Base-by-base conservation (phyloP, 2,797 vertebrate genomes). In the Smutsia temminckii region DNA sequence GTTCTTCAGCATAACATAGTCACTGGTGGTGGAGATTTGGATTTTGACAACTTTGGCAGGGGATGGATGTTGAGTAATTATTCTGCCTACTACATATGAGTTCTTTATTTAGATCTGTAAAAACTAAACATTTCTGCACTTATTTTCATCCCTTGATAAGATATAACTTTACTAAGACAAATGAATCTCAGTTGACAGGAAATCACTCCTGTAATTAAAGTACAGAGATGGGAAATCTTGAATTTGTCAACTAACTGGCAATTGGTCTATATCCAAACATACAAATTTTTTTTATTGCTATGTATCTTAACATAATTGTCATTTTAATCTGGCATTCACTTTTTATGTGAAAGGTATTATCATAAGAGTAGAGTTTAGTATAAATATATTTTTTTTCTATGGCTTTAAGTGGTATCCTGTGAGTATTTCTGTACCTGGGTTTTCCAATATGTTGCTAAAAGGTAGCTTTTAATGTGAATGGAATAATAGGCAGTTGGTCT, bases 401-500 rank as follows among this genome's bases (percentile, higher is more conserved):
- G 72, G 6, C 55, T 84, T 3, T 85, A 72, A 72, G 21, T 51
- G 55, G 3, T 85, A 92, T 68, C 23, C 37, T 69, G 11, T 92
- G 21, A 93, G 3, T 79, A 92, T 87, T 96, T 95, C 32, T 95
- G 25, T 64, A 69, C 13, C 69, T 17, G 77, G 29, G 3, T 71
- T 95, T 95, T 66, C 49, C 27, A 77, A 57, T 61, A 59, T 93
- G 92, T 84, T 89, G 61, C 32, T 91, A 69, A 91, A 94, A 92
- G 57, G 71, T 81, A 89, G 37, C 16, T 87, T 94, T 96, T 93
- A 92, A 77, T 94, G 7, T 94, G 71, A 95, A 78, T 5, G 91
- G n/a, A 80, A 57, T 91, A 97, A 94, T 77, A 87, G 77, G 68
- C 42, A 85, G 34, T 42, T 97, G 34, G 49, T 89, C 40, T 96